Percentiles rank a stretch among this genome's conserved stretches.
These are phyloP conservation scores for Forficula auricularia DNA, from an alignment of 1,140 invertebrate species.

Conservation along the genomic window DNA sequence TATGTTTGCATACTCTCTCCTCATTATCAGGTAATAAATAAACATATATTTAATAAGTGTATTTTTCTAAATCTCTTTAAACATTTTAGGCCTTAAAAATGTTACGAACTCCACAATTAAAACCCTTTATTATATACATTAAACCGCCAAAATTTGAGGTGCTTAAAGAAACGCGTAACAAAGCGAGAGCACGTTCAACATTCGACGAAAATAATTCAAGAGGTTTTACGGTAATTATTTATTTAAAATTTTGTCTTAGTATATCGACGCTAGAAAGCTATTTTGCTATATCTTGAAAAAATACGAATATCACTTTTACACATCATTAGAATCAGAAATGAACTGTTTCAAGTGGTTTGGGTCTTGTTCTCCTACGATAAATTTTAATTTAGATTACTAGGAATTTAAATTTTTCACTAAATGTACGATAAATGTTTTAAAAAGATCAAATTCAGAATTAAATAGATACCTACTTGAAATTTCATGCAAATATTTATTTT, in stretches of 20 bases:
- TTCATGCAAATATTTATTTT: too few relatives aligned
- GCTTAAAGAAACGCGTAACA: constrained; percentile 64
- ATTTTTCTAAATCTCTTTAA: constrained; percentile 4
- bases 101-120: constrained; percentile 72
- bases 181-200: constrained; percentile 65
- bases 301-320: too few relatives aligned
- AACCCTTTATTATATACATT: constrained; percentile 89
- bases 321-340: too few relatives aligned
- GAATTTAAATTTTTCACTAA: too few relatives aligned
- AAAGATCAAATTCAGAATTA: too few relatives aligned
- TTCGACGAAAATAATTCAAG: constrained; percentile 77
- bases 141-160: constrained; percentile 74
- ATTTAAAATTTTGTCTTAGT: not conserved
- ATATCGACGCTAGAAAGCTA: too few relatives aligned
- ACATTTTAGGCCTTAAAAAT: constrained; percentile 72
- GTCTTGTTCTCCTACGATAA: too few relatives aligned
- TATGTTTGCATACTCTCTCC: constrained; percentile 86
- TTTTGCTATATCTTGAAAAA: too few relatives aligned
- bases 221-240: constrained; percentile 60
- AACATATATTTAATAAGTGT: not conserved
- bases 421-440: too few relatives aligned
- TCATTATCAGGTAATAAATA: constrained; percentile 51
- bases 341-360: too few relatives aligned
- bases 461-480: too few relatives aligned
- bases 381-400: too few relatives aligned